A percentile compares a stretch with the other conserved stretches of the same genome.
These are phyloP conservation scores for Nothura maculosa DNA, from an alignment of 2,797 vertebrate genomes.

Conservation along the genomic window DNA sequence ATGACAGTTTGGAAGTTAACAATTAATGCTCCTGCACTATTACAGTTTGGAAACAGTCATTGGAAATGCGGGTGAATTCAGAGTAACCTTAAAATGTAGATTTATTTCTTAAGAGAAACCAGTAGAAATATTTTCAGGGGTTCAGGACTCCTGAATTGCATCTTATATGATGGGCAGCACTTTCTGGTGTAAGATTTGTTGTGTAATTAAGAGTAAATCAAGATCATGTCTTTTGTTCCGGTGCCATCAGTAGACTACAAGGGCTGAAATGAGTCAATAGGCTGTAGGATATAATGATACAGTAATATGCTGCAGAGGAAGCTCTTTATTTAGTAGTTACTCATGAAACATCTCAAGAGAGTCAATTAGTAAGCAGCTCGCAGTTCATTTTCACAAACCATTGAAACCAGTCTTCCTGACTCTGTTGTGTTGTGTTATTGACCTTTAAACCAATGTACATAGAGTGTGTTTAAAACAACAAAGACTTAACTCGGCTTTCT, in stretches of 20 bases:
- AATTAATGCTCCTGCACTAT: background rate
- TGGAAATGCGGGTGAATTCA: background rate
- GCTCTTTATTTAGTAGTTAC: background rate
- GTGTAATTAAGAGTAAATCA: fast-evolving
- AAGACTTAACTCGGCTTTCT: background rate
- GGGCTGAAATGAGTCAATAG: background rate
- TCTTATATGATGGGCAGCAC: fast-evolving
- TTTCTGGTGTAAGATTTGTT: background rate
- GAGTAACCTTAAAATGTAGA: background rate
- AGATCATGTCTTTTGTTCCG: background rate
- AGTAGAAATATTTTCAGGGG: background rate
- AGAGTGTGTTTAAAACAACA: background rate
- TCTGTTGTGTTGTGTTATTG: background rate
- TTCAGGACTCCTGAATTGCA: background rate
- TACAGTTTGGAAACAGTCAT: background rate
- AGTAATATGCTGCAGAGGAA: background rate
- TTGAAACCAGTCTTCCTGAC: background rate
- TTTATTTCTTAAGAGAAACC: background rate
- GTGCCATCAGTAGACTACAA: background rate
- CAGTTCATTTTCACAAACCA: background rate
- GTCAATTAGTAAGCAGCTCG: background rate
- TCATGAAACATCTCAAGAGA: background rate
- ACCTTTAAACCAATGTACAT: background rate
- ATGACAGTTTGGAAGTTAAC: background rate
- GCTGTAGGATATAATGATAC: background rate